Evolutionary conservation across 2,113 vertebrate genomes (phyloP).

Genomic region (Myanophis thanlyinensis): DNA sequence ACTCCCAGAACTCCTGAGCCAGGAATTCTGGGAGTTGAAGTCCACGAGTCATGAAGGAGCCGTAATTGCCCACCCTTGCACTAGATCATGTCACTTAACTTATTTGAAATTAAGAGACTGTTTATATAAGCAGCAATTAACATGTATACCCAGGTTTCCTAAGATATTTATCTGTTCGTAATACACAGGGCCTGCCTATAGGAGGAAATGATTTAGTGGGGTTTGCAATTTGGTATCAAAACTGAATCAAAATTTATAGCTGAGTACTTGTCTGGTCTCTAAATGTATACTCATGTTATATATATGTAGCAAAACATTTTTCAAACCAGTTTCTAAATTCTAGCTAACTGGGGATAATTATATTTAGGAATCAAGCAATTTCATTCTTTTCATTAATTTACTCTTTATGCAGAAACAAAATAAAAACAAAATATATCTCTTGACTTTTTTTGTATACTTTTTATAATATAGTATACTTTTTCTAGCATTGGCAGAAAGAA

Average conservation of each 20-base stretch:
- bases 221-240: slow-evolving; percentile 76
- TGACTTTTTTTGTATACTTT: neutral
- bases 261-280: slow-evolving; percentile 69
- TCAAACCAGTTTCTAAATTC: slow-evolving; percentile 60
- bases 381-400: neutral
- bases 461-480: neutral
- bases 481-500: slow-evolving; percentile 18
- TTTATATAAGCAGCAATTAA: slow-evolving; percentile 70
- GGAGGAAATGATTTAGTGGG: slow-evolving; percentile 76
- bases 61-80: too few relatives aligned
- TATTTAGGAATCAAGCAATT: slow-evolving; percentile 33
- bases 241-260: slow-evolving; percentile 72
- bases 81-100: too few relatives aligned
- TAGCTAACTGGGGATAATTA: slow-evolving; percentile 68
- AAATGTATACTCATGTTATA: slow-evolving; percentile 66
- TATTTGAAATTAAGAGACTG: slow-evolving; percentile 69
- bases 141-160: slow-evolving; percentile 65
- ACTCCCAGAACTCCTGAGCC: too few relatives aligned
- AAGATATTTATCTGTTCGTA: slow-evolving; percentile 65
- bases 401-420: neutral
- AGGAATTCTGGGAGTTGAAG: too few relatives aligned
- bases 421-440: neutral
- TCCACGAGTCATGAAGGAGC: too few relatives aligned
- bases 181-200: slow-evolving; percentile 68
- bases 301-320: slow-evolving; percentile 51